phyloP scores from a whole-genome alignment of 2,797 vertebrate species.

The Scleropages formosus region DNA sequence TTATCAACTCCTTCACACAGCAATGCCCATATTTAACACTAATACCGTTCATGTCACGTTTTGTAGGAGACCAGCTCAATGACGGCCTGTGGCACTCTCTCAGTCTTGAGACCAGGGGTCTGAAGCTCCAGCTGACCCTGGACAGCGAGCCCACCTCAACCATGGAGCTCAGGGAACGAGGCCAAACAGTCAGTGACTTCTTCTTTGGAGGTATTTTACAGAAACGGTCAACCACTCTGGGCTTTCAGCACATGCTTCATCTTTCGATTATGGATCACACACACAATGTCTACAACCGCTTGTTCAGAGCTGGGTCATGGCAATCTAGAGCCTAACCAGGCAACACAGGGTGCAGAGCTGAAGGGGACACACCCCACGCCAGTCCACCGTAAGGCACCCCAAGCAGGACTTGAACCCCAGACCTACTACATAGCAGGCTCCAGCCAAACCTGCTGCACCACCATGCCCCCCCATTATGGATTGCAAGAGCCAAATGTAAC shows the following conservation, averaged over 20 bases:
- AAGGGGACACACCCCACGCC: no score
- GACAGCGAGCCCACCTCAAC: conserved; percentile 67
- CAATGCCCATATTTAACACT: background rate
- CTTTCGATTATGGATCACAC: no score
- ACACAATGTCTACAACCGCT: no score
- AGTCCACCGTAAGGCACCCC: no score
- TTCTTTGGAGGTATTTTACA: conserved; percentile 74
- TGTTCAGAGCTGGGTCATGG: no score
- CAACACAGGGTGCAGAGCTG: no score
- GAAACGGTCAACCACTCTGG: background rate
- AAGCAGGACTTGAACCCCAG: no score
- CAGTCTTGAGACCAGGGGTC: conserved; percentile 69
- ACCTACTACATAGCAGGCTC: no score
- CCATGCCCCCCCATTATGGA: no score
- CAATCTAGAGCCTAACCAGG: no score
- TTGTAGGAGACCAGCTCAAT: conserved; percentile 70
- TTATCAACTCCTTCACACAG: background rate
- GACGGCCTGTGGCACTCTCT: conserved; percentile 81
- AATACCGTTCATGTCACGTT: background rate
- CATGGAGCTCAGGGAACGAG: conserved; percentile 60
- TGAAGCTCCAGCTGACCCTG: conserved; percentile 71
- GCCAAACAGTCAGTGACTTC: conserved; percentile 72
- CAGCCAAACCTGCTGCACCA: no score
- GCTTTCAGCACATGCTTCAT: background rate
- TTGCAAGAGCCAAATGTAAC: no score